Evolutionary conservation across 2,797 vertebrate species (phyloP), one percentile per base, ranked within the genome.

Genomic region (Sebastes ruberrimus): DNA sequence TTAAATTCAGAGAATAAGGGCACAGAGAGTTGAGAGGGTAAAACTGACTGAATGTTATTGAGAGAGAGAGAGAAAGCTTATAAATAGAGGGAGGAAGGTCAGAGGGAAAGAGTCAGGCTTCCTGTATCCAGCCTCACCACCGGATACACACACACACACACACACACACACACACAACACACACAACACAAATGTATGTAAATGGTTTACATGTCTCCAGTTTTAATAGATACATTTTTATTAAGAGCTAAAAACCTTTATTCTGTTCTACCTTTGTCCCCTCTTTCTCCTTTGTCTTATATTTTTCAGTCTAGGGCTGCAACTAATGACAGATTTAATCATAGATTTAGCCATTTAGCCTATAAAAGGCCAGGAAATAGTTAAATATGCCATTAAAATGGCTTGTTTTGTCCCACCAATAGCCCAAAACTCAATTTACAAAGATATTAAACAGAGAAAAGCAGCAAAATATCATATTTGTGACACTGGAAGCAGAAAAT

Each of bases 61-160:
- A 71, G 63, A 61, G 72, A 74, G 64, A 74, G 64, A 32, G 78
- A 72, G 62, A 23, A 23, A 7, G 72, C 69, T 89, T 92, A 92
- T 92, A 89, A 91, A 90, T 92, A 89, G 89, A 90, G 90, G 86
- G 85, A 91, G 90, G 87, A 92, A 93, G 84, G 86, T 89, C 83
- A 89, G 86, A 93, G 91, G 90, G 84, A 93, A 93, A 91, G 85
- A 93, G 87, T 86, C 93, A 87, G 87, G 77, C 89, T 91, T 94
- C 93, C 90, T 92, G 86, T 81, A 82, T 91, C 86, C 89, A 93
- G 74, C 85, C 84, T 81, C 74, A 83, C 70, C 78, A 63, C 79
- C 76, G 87, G 88, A 94, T 62, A 72, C 74, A 78, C 77, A 85
- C 82, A 87, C 59, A 62, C n/a, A 68, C 9, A 23, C 52, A 78